phyloP scores from a whole-genome alignment of 2,797 vertebrate genomes.

The Coilia nasus region DNA sequence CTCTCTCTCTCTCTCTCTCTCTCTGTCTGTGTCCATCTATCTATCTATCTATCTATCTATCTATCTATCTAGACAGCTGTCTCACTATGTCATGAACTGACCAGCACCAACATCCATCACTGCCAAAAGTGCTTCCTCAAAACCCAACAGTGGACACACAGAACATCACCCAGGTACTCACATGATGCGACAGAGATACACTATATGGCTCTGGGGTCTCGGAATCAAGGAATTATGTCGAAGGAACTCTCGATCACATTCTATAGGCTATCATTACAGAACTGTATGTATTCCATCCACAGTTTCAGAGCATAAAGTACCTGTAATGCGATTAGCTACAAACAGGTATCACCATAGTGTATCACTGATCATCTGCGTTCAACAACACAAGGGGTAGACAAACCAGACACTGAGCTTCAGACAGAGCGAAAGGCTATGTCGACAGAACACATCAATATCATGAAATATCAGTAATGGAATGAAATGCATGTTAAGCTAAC shows the following conservation, averaged over 20 bases:
- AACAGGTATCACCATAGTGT: neutral
- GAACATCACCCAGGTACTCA: too few species aligned
- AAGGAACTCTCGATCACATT: neutral
- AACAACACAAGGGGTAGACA: neutral
- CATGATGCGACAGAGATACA: too few species aligned
- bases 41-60: too few species aligned
- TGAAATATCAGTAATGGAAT: constrained; percentile 19
- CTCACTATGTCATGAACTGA: neutral
- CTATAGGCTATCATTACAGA: neutral
- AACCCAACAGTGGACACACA: neutral
- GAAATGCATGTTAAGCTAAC: constrained; percentile 4
- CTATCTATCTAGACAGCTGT: neutral
- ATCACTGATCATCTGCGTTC: neutral
- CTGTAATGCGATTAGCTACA: neutral
- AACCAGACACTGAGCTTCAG: neutral
- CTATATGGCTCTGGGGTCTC: neutral
- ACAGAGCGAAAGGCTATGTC: neutral
- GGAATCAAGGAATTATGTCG: neutral
- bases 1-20: too few species aligned
- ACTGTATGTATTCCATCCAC: neutral
- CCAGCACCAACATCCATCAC: neutral
- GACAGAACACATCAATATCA: neutral
- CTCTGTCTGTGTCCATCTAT: too few species aligned
- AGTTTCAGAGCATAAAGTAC: neutral
- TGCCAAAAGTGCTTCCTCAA: neutral